Evolutionary conservation across 2,113 vertebrate species (phyloP), one percentile per base, ranked within the genome.

Genomic region (Bettongia penicillata): DNA sequence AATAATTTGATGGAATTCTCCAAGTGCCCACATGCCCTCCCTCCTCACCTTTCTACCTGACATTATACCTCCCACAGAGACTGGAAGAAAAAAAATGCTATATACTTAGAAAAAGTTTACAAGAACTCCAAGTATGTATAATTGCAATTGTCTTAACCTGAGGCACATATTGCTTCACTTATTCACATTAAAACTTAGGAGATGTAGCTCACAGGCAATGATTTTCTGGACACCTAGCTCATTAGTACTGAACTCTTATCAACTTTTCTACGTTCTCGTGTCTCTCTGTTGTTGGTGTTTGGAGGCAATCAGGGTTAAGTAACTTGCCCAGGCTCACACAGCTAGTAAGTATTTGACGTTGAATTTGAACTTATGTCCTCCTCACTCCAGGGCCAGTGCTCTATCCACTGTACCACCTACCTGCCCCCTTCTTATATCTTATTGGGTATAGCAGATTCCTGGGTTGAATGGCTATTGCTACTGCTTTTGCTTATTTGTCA

Each of bases 171-270:
- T 51, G 31, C 28, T 53, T 95, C 16, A 48, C 68, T 90, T 77
- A 55, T 8, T 24, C n/a, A 50, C 31, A 28, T 37, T 95, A 55
- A 94, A 90, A 61, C 77, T 57, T 93, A 43, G 43, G 89, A 90
- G 25, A 61, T 61, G 31, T 5, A 68, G 8, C 61, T 68, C 61
- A 68, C 12, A 68, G 61, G 57, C 31, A 16, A 37, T 68, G 24
- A 93, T 95, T 98, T 94, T 93, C 51, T 50, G 94, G 48, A 95
- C 95, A n/a, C 14, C 22, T 48, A 68, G 47, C 68, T 89, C 77
- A 51, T 94, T 96, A 68, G 61, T 37, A 68, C 37, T 5, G 12
- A 12, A 3, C 14, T 68, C 12, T 68, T 68, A 37, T 12, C 31
- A 68, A 37, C 31, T 61, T 11, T 12, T 12, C 11, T 31, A 61